Evolutionary conservation across 2,113 vertebrate species (phyloP).

Genomic region (Prietella phreatophila): DNA sequence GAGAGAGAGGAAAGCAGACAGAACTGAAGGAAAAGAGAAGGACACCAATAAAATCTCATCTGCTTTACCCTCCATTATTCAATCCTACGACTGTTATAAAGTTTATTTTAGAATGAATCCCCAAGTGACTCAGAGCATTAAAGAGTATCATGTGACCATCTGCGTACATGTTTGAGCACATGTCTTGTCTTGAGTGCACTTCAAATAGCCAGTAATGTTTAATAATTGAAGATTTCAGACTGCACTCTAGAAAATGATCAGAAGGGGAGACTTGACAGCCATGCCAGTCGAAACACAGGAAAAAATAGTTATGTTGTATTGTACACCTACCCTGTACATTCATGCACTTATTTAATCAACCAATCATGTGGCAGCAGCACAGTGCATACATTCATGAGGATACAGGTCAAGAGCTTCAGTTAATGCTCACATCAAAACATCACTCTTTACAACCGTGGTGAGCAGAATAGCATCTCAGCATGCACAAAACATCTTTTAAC

Average conservation of each 20-base stretch:
- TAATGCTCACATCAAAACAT: too few species aligned
- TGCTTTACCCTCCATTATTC: not conserved
- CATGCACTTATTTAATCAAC: too few species aligned
- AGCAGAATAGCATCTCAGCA: too few species aligned
- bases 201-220: not conserved
- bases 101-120: not conserved
- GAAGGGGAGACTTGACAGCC: not conserved
- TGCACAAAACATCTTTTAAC: too few species aligned
- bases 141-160: not conserved
- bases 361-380: too few species aligned
- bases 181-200: not conserved
- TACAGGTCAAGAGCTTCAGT: too few species aligned
- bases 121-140: not conserved
- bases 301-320: not conserved
- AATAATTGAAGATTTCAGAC: not conserved
- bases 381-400: too few species aligned
- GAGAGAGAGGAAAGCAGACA: not conserved
- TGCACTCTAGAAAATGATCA: not conserved
- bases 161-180: not conserved
- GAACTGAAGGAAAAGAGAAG: constrained; percentile 14
- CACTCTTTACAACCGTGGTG: too few species aligned
- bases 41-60: not conserved
- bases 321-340: too few species aligned
- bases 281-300: not conserved
- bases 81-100: not conserved